These are phyloP conservation scores for Heteromyza rotundicornis DNA, from an alignment of 2,888 invertebrate genomes.

Conservation along the genomic window DNA sequence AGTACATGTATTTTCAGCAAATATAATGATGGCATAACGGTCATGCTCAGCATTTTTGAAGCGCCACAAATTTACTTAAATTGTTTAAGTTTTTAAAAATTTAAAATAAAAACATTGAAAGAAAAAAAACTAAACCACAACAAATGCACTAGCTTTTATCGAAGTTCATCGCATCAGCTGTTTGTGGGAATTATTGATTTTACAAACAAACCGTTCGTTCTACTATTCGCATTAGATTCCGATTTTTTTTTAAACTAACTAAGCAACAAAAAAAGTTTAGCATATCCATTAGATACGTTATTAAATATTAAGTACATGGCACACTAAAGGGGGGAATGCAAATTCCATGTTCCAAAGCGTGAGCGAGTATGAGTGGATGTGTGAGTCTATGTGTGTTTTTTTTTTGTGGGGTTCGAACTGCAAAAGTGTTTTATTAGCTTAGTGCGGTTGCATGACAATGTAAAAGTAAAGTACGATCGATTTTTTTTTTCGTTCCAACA, in stretches of 20 bases:
- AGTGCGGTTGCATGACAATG: neutral
- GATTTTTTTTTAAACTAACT: slow-evolving; percentile 48
- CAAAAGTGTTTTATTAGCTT: neutral
- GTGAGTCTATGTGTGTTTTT: neutral
- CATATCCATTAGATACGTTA: neutral
- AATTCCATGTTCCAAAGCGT: neutral
- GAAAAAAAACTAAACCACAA: too few species aligned
- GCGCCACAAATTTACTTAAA: too few species aligned
- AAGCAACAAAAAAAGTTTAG: slow-evolving; percentile 11
- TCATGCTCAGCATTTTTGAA: too few species aligned
- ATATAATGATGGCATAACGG: too few species aligned
- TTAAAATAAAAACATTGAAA: too few species aligned
- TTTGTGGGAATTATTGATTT: slow-evolving; percentile 40
- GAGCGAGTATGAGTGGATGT: neutral
- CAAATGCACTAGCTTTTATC: too few species aligned
- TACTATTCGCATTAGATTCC: slow-evolving; percentile 34
- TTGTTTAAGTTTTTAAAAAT: too few species aligned
- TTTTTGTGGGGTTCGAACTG: slow-evolving; percentile 16
- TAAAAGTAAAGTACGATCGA: neutral
- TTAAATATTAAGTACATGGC: neutral
- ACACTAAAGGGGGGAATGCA: neutral
- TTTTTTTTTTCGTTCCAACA: neutral
- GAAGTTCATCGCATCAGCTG: slow-evolving; percentile 35
- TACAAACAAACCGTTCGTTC: slow-evolving; percentile 25
- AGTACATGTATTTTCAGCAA: too few species aligned